A percentile compares a stretch with the other conserved stretches of the same genome.
Evolutionary conservation across 1,140 invertebrate species (phyloP).

Genomic region (Luehdorfia chinensis): DNA sequence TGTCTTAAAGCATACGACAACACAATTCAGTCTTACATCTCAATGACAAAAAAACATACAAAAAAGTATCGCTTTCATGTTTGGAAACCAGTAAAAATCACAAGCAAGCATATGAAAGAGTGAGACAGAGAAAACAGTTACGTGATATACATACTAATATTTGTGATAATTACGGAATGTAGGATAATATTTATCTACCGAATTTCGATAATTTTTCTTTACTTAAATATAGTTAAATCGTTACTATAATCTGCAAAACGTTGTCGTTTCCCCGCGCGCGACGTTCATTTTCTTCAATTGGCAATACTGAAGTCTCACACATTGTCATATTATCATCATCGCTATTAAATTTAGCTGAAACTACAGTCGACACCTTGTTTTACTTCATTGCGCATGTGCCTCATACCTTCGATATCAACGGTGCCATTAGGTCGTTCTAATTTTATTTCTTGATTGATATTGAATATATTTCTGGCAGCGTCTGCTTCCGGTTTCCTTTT

Average conservation of each 20-base stretch:
- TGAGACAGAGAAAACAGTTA: too few relatives aligned
- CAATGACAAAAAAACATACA: too few relatives aligned
- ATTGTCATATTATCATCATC: conserved; percentile 54
- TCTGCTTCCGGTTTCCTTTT: conserved; percentile 32
- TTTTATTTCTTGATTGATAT: conserved; percentile 71
- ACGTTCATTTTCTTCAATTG: conserved; percentile 18
- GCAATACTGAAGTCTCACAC: conserved; percentile 41
- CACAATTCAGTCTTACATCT: too few relatives aligned
- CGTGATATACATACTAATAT: too few relatives aligned
- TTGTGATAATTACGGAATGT: too few relatives aligned
- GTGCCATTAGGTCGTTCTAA: conserved; percentile 37
- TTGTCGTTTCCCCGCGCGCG: conserved; percentile 7
- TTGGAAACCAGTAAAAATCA: too few relatives aligned
- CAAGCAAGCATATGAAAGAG: too few relatives aligned
- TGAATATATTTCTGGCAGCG: conserved; percentile 55
- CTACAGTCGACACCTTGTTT: conserved; percentile 30
- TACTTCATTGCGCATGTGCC: conserved; percentile 19
- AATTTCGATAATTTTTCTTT: too few relatives aligned
- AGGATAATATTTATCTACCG: too few relatives aligned
- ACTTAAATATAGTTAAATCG: too few relatives aligned
- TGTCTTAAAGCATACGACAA: too few relatives aligned
- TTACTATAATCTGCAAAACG: conserved; percentile 1
- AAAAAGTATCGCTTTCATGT: too few relatives aligned
- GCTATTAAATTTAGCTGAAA: conserved; percentile 17
- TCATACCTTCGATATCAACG: conserved; percentile 38